Evolutionary conservation across 2,888 invertebrate genomes (phyloP), one percentile per base, ranked within the genome.

Genomic region (Leucozona laternaria): DNA sequence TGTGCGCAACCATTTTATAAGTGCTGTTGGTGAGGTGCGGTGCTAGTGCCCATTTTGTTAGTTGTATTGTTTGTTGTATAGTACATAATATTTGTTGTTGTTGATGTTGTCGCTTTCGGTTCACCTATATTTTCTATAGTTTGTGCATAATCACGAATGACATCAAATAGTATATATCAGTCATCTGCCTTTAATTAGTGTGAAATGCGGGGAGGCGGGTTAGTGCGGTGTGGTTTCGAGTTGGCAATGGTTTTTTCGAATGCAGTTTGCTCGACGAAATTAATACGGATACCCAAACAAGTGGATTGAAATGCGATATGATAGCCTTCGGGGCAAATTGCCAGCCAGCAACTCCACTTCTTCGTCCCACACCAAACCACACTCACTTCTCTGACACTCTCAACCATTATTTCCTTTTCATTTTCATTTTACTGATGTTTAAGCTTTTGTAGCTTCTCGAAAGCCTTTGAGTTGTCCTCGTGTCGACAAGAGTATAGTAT

Each of bases 401-500:
- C 55, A 60, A 60, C 40, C 55, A 48, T 66, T 76, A 57, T 62
- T 43, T 72, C 57, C 34, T 80, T 66, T 75, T 45, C 60, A 37
- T 31, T 45, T 62, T 34, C 60, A 50, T 31, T 45, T 62, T 34
- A 15, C 20, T 43, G 57, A 40, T 77, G 85, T 73, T 77, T 77
- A 81, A 77, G 76, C 80, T 80, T 75, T 80, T 76, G 84, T 84
- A 58, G 76, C 34, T 60, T 60, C 81, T 77, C 68, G 68, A 80
- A 81, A 85, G 77, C 81, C 85, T 81, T 85, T 85, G 72, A 81
- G 68, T 64, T 85, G 76, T 85, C 80, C 76, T 85, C 76, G 85
- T 68, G 68, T 81, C 81, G 77, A 73, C 80, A 72, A 66, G n/a
- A 17, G 31, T 57, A 31, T 5, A n/a, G 13, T 48, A 48, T 0